Evolutionary conservation across 2,888 invertebrate species (phyloP).

Genomic region (Hypercompe scribonia): DNA sequence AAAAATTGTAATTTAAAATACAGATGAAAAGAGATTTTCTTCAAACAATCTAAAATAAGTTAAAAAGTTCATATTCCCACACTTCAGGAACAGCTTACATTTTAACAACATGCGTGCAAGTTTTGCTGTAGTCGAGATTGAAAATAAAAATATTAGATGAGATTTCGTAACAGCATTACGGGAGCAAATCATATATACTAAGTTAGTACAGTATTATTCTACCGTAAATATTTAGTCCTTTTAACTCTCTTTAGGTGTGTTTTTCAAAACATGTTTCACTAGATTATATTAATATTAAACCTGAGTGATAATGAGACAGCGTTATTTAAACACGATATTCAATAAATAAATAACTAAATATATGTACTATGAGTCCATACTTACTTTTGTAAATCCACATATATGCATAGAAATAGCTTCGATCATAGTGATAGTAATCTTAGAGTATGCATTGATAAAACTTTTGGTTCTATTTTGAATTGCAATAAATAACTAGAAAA

Average conservation of each 20-base stretch:
- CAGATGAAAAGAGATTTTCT: neutral
- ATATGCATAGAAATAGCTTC: neutral
- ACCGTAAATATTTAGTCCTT: neutral
- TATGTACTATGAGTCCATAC: neutral
- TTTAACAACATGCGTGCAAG: neutral
- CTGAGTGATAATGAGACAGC: neutral
- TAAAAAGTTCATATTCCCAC: neutral
- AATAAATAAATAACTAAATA: too few relatives aligned
- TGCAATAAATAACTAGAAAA: neutral
- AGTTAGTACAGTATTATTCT: neutral
- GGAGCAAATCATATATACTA: neutral
- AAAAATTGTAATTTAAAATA: neutral
- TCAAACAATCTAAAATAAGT: too few relatives aligned
- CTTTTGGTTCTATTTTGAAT: neutral
- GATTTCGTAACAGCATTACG: neutral
- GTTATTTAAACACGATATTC: neutral
- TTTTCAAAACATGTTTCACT: too few relatives aligned
- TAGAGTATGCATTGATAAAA: neutral
- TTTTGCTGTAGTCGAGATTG: constrained; percentile 2
- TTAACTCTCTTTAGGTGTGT: too few relatives aligned
- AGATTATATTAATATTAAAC: neutral
- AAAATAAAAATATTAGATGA: neutral
- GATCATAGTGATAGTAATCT: neutral
- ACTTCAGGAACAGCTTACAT: constrained; percentile 6
- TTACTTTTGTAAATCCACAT: neutral